These are phyloP conservation scores for Pristiophorus japonicus DNA, from an alignment of 2,113 vertebrate species.

Conservation along the genomic window DNA sequence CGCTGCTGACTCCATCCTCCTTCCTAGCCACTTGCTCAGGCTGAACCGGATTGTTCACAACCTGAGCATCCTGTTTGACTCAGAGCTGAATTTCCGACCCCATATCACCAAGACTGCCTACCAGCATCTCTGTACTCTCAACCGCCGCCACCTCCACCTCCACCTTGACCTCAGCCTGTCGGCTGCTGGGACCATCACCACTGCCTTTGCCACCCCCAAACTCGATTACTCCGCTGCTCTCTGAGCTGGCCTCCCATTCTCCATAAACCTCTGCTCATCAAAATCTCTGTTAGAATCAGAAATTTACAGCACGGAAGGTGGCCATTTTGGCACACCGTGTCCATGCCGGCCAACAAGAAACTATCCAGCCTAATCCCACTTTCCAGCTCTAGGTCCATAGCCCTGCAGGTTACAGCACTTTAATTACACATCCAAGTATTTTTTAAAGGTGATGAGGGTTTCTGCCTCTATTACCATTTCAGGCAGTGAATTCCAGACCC, in stretches of 20 bases:
- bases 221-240: background rate
- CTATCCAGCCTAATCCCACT: too few relatives aligned
- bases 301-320: too few relatives aligned
- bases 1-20: background rate
- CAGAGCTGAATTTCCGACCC: background rate
- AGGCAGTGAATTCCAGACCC: too few relatives aligned
- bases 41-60: background rate
- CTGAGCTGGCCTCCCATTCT: background rate
- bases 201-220: background rate
- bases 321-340: too few relatives aligned
- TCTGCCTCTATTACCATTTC: too few relatives aligned
- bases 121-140: background rate
- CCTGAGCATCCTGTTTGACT: background rate
- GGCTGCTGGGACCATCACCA: background rate
- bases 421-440: too few relatives aligned
- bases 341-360: too few relatives aligned
- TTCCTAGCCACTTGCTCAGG: background rate
- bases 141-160: too few relatives aligned
- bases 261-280: background rate
- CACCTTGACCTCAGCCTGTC: too few relatives aligned
- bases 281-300: background rate
- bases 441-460: too few relatives aligned
- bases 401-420: too few relatives aligned
- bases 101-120: background rate
- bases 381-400: too few relatives aligned